Evolutionary conservation across 2,113 vertebrate genomes (phyloP), one percentile per base, ranked within the genome.

Genomic region (Rutilus rutilus): DNA sequence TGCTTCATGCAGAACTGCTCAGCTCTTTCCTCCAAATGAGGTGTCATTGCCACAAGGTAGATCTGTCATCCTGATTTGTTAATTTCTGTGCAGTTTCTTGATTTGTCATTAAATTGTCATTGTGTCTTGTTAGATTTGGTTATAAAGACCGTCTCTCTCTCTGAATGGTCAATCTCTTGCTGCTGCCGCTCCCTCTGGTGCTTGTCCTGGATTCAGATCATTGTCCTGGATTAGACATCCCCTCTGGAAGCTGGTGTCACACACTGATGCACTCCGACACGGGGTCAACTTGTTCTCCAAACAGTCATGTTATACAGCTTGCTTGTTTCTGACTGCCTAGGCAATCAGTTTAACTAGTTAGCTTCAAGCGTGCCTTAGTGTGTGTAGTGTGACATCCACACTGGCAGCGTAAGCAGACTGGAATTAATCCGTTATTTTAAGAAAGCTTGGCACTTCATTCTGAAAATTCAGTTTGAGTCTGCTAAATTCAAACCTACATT

Each of bases 91-190:
- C 42, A 62, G 17, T 54, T 78, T 33, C 60, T 74, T 67, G 60
- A 65, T 77, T 45, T 52, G 21, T 64, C 21, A 47, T 45, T 78
- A 80, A 64, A 80, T 25, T 64, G 59, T 85, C 62, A 64, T 78
- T 78, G 25, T 78, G 50, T 77, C 75, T 85, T 33, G 39, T 78
- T 69, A 67, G 30, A 78, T 85, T 85, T 85, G 15, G 36, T 42
- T 78, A 36, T 57, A 64, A 11, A 64, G 59, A 4, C 12, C 1
- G 7, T 62, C 4, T 62, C n/a, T 62, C 4, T 30, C 74, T 52
- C 74, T 27, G 15, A 64, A 64, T 45, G 36, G 12, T 62, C 57
- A 39, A 27, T 67, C 62, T 74, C 33, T 42, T 59, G 25, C 23
- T 42, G n/a, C 50, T 42, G 33, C 15, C 1, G 36, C 9, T 15